Evolutionary conservation across 2,113 vertebrate genomes (phyloP), one percentile per base, ranked within the genome.

Genomic region (Daboia siamensis): DNA sequence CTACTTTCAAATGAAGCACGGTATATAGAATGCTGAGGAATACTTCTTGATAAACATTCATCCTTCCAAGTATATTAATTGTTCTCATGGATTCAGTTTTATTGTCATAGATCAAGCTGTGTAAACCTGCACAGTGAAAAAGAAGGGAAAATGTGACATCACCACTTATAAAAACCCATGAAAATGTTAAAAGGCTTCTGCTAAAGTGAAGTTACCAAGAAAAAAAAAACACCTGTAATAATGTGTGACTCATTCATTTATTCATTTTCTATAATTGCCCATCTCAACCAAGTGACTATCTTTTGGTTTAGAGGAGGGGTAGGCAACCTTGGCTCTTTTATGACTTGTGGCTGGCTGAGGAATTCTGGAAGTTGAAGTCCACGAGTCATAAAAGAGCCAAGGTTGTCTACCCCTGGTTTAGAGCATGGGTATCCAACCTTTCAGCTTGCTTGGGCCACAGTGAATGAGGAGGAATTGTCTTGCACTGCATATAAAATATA

Each of bases 11-110:
- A 92, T 98, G 98, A 88, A 99, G 97, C 95, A 97, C 93, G 97
- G 98, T 98, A 97, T 99, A 99, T 90, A 99, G 97, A 94, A 98
- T 95, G 91, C 98, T 98, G 96, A 99, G 98, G 92, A 99, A 97
- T 95, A 99, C 98, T 95, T 99, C 99, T 95, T 99, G 99, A 97
- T 99, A 99, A 97, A 99, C 98, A 97, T 99, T 99, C 99, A 99
- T 99, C 94, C 98, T 97, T 95, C 99, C 98, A 91, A 99, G 98
- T 96, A 99, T 98, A 96, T 99, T 99, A 97, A 99, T 99, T 94
- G 98, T 99, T 97, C 98, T 98, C 98, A 98, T 98, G 95, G 99
- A 99, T 97, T 99, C 99, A 52, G 99, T 99, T 97, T 98, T 97
- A 98, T 99, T 99, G 97, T 99, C 99, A 96, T 98, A 98, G 96